Percentiles rank a stretch among this genome's conserved stretches.
phyloP scores from a whole-genome alignment of 2,113 vertebrate genomes.

The Burhinus bistriatus region DNA sequence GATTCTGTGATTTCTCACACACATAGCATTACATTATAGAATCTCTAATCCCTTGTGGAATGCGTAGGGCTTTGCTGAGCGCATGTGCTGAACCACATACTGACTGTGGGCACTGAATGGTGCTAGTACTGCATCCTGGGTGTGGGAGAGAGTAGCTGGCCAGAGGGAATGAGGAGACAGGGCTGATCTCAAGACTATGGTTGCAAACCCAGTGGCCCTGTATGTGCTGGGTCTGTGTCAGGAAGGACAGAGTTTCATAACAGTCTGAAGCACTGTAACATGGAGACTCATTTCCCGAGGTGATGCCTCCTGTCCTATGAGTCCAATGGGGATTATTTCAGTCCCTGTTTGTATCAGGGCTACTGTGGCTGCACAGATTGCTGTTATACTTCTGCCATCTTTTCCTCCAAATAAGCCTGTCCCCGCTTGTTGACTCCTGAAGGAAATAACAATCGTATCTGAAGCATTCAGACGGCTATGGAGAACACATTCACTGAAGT shows the following conservation, averaged over 20 bases:
- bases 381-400: not conserved
- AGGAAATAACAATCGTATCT: not conserved
- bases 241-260: not conserved
- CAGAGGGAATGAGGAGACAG: not conserved
- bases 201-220: not conserved
- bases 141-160: not conserved
- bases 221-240: not conserved
- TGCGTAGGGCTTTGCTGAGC: not conserved
- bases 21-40: rapidly evolving
- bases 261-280: not conserved
- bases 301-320: not conserved
- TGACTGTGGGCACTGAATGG: rapidly evolving
- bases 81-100: not conserved
- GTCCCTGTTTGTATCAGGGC: not conserved
- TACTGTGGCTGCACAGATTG: not conserved
- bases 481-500: not conserved
- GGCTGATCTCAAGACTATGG: not conserved
- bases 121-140: not conserved
- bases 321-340: not conserved
- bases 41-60: not conserved
- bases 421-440: not conserved
- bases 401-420: not conserved
- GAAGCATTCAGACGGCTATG: not conserved
- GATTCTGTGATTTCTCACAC: not conserved
- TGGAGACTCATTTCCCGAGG: not conserved